Conservation (phyloP, 2,888 invertebrate species). For the Esperia sulphurella region DNA sequence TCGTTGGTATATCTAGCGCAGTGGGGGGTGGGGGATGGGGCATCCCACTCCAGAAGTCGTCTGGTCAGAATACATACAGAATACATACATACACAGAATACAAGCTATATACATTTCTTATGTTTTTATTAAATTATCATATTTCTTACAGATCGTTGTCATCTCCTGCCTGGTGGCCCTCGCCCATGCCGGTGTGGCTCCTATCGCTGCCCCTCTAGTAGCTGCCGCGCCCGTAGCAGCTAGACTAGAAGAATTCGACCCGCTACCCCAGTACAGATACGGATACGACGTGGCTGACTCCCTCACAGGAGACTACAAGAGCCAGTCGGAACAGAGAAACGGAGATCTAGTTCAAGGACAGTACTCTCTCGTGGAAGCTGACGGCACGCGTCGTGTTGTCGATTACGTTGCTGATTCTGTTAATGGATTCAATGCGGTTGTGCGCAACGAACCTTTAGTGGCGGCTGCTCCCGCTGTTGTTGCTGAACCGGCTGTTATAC, state of each 20-base stretch:
- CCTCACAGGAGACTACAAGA: conserved; percentile 64
- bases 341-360: conserved; percentile 72
- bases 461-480: conserved; percentile 39
- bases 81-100: too few species aligned
- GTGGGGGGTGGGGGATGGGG: too few species aligned
- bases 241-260: conserved; percentile 67
- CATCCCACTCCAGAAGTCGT: background rate
- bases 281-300: conserved; percentile 61
- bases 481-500: conserved; percentile 25
- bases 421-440: conserved; percentile 63
- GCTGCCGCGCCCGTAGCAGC: conserved; percentile 31
- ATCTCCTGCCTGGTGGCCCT: conserved; percentile 54
- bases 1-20: too few species aligned
- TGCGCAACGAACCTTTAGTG: conserved; percentile 51
- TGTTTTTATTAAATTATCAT: background rate
- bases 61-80: too few species aligned
- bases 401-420: conserved; percentile 59
- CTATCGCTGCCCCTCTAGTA: conserved; percentile 10
- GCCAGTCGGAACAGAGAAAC: conserved; percentile 65
- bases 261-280: conserved; percentile 77
- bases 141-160: conserved; percentile 45
- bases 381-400: conserved; percentile 59
- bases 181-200: conserved; percentile 42
- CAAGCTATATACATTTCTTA: too few species aligned
- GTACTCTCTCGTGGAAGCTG: conserved; percentile 58